Evolutionary conservation across 2,113 vertebrate genomes (phyloP).

Genomic region (Smithornis capensis): DNA sequence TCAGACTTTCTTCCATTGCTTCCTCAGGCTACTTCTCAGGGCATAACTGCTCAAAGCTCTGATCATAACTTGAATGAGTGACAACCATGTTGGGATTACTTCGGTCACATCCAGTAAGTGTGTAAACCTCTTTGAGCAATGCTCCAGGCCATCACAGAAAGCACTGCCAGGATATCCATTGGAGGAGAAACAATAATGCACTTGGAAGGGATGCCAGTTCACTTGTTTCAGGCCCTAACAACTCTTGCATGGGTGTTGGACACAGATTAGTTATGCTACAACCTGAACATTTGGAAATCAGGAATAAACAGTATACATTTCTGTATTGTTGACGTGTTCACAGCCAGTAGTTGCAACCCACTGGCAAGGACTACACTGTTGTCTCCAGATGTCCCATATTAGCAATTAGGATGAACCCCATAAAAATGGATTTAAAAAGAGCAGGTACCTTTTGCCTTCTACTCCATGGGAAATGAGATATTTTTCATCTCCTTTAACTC

Average conservation of each 20-base stretch:
- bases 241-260: not conserved
- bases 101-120: not conserved
- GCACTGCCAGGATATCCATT: not conserved
- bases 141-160: fast-evolving
- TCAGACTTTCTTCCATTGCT: not conserved
- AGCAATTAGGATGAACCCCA: not conserved
- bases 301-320: not conserved
- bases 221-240: not conserved
- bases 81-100: not conserved
- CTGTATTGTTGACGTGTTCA: no score
- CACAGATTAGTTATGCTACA: not conserved
- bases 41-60: not conserved
- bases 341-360: not conserved
- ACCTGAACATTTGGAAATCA: not conserved
- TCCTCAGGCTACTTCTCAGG: not conserved
- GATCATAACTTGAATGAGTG: not conserved
- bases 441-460: not conserved
- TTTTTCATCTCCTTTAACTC: not conserved
- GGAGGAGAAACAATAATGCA: not conserved
- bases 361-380: fast-evolving
- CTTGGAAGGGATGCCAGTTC: not conserved
- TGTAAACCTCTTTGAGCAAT: not conserved
- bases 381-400: not conserved
- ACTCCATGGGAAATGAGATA: not conserved
- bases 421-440: not conserved